phyloP scores from a whole-genome alignment of 1,140 invertebrate species.

The Antheraea mylitta region DNA sequence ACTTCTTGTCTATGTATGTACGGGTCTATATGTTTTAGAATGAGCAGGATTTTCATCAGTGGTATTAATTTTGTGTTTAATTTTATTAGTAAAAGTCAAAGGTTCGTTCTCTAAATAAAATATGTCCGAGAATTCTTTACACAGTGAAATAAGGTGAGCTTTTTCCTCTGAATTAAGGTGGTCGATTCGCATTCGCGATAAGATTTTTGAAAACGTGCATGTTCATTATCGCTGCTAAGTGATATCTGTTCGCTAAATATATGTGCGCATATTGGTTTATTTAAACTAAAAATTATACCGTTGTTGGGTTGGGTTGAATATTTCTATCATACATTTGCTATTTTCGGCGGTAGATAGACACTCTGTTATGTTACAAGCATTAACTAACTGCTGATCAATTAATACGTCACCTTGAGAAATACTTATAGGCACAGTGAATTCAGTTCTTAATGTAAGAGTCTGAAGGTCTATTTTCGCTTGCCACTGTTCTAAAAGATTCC shows the following conservation, averaged over 20 bases:
- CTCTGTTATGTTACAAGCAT: constrained; percentile 15
- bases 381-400: constrained; percentile 21
- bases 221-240: background rate
- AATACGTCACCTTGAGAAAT: constrained; percentile 23
- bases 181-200: constrained; percentile 12
- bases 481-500: constrained; percentile 16
- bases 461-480: constrained; percentile 23
- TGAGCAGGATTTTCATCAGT: constrained; percentile 18
- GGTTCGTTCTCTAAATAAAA: constrained; percentile 25
- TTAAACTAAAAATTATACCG: constrained; percentile 24
- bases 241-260: constrained; percentile 1
- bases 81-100: constrained; percentile 16
- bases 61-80: constrained; percentile 13
- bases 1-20: constrained; percentile 13
- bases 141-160: background rate
- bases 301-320: constrained; percentile 17
- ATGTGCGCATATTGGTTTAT: constrained; percentile 4
- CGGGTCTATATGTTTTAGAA: constrained; percentile 17
- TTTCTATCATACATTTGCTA: constrained; percentile 4
- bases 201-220: constrained; percentile 7
- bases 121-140: constrained; percentile 18
- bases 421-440: constrained; percentile 19
- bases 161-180: constrained; percentile 7
- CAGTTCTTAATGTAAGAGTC: constrained; percentile 20
- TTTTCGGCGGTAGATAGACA: constrained; percentile 5